Evolutionary conservation across 2,888 invertebrate genomes (phyloP), one percentile per base, ranked within the genome.

Genomic region (Melanotus villosus): DNA sequence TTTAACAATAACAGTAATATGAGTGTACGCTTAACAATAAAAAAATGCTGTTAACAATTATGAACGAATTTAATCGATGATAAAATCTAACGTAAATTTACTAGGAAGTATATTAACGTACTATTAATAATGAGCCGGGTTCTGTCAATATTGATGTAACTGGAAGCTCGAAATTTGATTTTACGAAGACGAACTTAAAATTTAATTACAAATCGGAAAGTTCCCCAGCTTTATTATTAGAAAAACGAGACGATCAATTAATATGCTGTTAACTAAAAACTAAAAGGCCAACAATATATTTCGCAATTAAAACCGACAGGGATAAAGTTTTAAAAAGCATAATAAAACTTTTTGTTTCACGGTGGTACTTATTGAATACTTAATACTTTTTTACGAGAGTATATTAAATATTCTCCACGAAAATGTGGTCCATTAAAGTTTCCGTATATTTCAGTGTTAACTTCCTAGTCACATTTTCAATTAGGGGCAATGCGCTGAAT

Each of bases 381-480:
- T n/a, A 10, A 14, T 19, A 10, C 10, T 10, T 2, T 16, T 50
- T 16, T 30, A 34, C 26, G n/a, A 32, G 21, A 32, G 57, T 34
- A 23, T 57, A 19, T 14, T 57, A 63, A 63, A 54, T 52, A 50
- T 63, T 60, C 50, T 23, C 19, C 23, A n/a, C 23, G 32, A 54
- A 63, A 62, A 36, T 62, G 21, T 41, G 43, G 34, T 63, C 63
- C 52, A 63, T 63, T 63, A 63, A 54, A 63, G 30, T 54, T 50
- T 62, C 45, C 54, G 16, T 18, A 26, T 12, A 30, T 14, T 60
- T 60, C 30, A 19, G 43, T 43, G 63, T 65, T 65, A 65, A 57
- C 65, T 65, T 65, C 34, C 65, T 9, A 65, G 65, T 65, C 65
- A 65, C 65, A 65, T 65, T 65, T 65, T 65, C 65, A 65, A 65